Evolutionary conservation across 2,113 vertebrate species (phyloP).

Genomic region (Canis aureus): DNA sequence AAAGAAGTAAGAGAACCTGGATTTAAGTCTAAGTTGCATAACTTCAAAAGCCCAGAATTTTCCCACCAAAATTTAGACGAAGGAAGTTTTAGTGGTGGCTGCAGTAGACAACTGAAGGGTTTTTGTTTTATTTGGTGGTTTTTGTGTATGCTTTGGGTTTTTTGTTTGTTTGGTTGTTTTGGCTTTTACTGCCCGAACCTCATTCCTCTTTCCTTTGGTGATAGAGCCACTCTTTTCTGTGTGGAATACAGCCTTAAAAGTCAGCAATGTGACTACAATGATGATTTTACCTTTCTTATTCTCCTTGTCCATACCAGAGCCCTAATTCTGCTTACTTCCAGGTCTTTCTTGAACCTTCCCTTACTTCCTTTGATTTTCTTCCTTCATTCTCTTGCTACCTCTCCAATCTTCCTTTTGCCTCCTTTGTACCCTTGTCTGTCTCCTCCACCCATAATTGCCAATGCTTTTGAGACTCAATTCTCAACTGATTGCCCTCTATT

Average conservation of each 20-base stretch:
- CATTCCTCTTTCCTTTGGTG: background rate
- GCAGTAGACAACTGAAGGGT: background rate
- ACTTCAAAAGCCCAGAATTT: background rate
- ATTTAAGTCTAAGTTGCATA: background rate
- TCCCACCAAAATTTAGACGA: background rate
- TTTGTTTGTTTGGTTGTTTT: background rate
- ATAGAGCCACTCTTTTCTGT: background rate
- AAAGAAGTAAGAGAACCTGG: background rate
- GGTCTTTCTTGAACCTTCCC: background rate
- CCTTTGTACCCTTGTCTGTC: background rate
- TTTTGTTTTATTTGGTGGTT: background rate
- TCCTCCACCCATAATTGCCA: background rate
- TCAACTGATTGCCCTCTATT: background rate
- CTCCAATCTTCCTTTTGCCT: background rate
- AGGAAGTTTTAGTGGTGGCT: background rate
- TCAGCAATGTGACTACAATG: background rate
- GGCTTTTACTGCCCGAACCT: background rate
- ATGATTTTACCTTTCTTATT: background rate
- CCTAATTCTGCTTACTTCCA: background rate
- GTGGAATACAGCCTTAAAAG: background rate
- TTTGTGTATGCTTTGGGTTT: background rate
- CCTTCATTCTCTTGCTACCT: background rate
- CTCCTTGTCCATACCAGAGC: background rate
- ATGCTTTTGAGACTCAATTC: background rate
- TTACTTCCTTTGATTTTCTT: background rate